Base-by-base conservation (phyloP, 2,888 invertebrate species). In the Cosmia pyralina region DNA sequence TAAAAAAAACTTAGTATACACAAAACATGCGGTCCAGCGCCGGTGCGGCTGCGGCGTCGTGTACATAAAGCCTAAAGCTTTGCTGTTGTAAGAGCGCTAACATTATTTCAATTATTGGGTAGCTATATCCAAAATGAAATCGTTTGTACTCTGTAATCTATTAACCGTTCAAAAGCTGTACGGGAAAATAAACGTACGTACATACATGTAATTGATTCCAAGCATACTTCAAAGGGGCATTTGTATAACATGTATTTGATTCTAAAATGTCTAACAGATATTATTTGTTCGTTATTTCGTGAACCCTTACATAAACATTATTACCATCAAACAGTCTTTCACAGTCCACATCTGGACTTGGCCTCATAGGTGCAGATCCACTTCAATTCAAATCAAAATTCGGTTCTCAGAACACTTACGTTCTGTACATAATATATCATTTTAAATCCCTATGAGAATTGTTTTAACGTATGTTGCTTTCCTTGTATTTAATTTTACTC, bases 181-280 rank as follows among this genome's bases (percentile, higher is more conserved):
- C 7, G 2, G 10, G 4, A 38, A 58, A 41, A n/a, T 63, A 69
- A 64, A 69, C 58, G 19, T 13, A 41, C 41, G 38, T 38, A 41
- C 28, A 5, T 38, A 44, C 15, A 5, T 52, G 28, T 76, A 77
- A 64, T 69, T 69, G 58, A 60, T 48, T 59, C 10, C 13, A 46
- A 41, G 38, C 38, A 4, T 34, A 76, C 70, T 77, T 76, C 76
- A 76, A 69, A 76, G 48, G 10, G 15, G 8, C n/a, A 4, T 53
- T 34, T 74, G 53, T 66, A 4, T 44, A 19, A 62, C 17, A 44
- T 55, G 19, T 66, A 50, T 34, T 55, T 5, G 22, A 64, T 53
- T 53, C 34, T 53, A 15, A 34, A 53, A 76, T 69, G 15, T 34
- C 19, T 64, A 10, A 48, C 69, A 64, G 38, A 64, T 59, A 53